Percentiles rank a stretch among this genome's conserved stretches.
phyloP scores from a whole-genome alignment of 2,888 invertebrate species.

The Andrena bicolor region DNA sequence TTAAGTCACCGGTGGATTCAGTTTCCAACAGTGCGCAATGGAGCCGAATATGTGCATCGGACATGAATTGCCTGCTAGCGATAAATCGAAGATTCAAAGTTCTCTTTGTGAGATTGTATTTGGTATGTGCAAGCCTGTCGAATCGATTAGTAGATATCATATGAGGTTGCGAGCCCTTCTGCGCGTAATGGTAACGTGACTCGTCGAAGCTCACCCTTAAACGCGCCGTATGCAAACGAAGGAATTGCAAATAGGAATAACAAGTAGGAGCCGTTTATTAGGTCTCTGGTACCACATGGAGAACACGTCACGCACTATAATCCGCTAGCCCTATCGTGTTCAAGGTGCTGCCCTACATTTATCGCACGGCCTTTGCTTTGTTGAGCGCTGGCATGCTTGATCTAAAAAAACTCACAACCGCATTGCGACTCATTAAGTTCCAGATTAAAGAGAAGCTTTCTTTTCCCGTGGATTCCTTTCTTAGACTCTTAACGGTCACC shows the following conservation, averaged over 20 bases:
- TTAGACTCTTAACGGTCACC: neutral
- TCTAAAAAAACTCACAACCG: slow-evolving; percentile 51
- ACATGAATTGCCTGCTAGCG: neutral
- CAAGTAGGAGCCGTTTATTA: slow-evolving; percentile 22
- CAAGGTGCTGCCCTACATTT: slow-evolving; percentile 65
- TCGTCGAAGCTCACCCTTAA: slow-evolving; percentile 53
- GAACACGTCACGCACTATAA: slow-evolving; percentile 55
- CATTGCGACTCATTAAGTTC: slow-evolving; percentile 60
- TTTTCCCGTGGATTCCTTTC: no score
- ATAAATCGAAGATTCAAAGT: neutral
- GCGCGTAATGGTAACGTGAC: slow-evolving; percentile 32
- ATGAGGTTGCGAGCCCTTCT: slow-evolving; percentile 3
- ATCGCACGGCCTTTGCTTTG: slow-evolving; percentile 22
- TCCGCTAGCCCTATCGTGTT: slow-evolving; percentile 62
- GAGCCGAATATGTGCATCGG: neutral
- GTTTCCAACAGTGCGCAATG: neutral
- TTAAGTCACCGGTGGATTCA: slow-evolving; percentile 31
- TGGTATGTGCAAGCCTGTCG: neutral
- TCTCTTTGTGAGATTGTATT: no score
- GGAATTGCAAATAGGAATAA: slow-evolving; percentile 15
- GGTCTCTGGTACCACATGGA: slow-evolving; percentile 23
- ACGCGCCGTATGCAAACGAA: slow-evolving; percentile 42
- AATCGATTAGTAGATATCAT: slow-evolving; percentile 14
- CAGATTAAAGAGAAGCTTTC: slow-evolving; percentile 22
- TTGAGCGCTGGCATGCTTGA: slow-evolving; percentile 18